phyloP scores from a whole-genome alignment of 2,797 vertebrate genomes.

The Scleropages formosus region DNA sequence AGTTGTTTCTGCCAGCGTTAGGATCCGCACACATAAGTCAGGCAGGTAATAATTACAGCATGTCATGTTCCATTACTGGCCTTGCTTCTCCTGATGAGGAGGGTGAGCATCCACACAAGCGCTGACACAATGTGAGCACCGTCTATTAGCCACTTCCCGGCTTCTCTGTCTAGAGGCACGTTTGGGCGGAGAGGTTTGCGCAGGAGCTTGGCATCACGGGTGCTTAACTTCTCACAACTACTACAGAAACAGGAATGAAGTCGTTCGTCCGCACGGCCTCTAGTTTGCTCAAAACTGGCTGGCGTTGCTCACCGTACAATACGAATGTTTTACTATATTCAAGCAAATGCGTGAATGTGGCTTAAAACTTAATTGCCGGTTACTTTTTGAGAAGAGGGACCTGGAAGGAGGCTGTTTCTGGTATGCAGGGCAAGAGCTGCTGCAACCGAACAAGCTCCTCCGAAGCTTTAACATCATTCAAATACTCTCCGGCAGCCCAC shows the following conservation, averaged over 20 bases:
- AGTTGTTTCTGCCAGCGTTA: background rate
- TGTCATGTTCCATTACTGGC: slow-evolving; percentile 11
- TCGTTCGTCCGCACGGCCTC: background rate
- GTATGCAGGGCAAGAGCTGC: background rate
- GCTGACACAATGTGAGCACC: background rate
- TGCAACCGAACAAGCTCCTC: slow-evolving; percentile 5
- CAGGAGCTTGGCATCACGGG: background rate
- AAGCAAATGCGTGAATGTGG: slow-evolving; percentile 1
- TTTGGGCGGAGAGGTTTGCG: background rate
- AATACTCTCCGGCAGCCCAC: slow-evolving; percentile 8
- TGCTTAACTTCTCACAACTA: background rate
- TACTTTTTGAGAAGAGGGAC: slow-evolving; percentile 4
- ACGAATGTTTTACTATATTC: background rate
- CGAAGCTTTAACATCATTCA: slow-evolving; percentile 11
- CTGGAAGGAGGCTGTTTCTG: background rate
- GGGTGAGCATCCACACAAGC: background rate
- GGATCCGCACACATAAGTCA: background rate
- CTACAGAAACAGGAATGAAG: background rate
- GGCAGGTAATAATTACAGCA: slow-evolving; percentile 22
- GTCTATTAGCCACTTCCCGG: background rate
- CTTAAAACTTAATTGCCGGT: background rate
- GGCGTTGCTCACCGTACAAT: background rate
- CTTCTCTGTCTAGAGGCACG: background rate
- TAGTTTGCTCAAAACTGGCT: background rate
- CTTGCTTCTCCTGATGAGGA: background rate